Base-by-base conservation (phyloP, 2,888 invertebrate genomes). In the Helleia helle region DNA sequence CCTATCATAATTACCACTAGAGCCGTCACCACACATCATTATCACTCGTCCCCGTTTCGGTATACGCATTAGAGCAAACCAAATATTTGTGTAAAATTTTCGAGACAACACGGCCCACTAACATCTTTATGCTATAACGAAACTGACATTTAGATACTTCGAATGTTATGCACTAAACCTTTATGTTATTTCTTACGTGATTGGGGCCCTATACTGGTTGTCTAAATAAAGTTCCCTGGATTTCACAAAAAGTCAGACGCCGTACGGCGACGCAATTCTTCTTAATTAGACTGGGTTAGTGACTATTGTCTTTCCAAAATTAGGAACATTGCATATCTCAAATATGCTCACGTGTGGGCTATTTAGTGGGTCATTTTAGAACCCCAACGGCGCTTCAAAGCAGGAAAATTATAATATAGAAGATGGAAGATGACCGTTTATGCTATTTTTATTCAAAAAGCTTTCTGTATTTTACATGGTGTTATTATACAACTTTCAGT, bases 181-280 rank as follows among this genome's bases (percentile, higher is more conserved):
- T 34, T 22, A 34, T 34, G 34, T 34, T 22, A 34, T 22, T 34
- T 22, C 22, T 34, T 34, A 34, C 34, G 34, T 34, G 34, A 18
- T 34, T 11, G 12, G 34, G 18, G 22, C 11, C 34, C 22, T 11
- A 34, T 34, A 22, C 34, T 34, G 12, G 12, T 18, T 12, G 7
- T 12, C 34, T 12, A 34, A 31, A 31, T 31, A 31, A 34, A 34
- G 34, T 34, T 34, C 22, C 34, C 12, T 18, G 34, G 18, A 18
- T 18, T 34, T 34, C 12, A 8, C 11, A 34, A 34, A 34, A 34
- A 34, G 11, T 18, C 34, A 34, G 18, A 12, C 8, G 18, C 34
- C 34, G 7, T 34, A 34, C 12, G 34, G 34, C 18, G 22, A 8
- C 8, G 22, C 5, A 7, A 2, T 8, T 22, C 8, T 8, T 34